Evolutionary conservation across 2,888 invertebrate species (phyloP).

Genomic region (Chloroclystis v-ata): DNA sequence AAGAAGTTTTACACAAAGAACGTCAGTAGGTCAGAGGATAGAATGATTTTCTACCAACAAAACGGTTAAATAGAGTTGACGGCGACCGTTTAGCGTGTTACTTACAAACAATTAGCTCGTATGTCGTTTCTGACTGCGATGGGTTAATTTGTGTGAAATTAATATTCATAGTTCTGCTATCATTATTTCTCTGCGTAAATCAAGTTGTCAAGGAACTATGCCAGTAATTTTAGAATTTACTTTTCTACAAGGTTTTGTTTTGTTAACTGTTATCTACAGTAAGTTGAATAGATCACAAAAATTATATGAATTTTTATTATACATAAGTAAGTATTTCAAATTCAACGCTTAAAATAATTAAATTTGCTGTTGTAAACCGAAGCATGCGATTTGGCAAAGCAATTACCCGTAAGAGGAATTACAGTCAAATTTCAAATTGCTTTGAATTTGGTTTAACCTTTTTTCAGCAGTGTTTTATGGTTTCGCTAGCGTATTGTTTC

Average conservation of each 20-base stretch:
- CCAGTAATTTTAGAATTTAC: constrained; percentile 3
- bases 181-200: constrained; percentile 35
- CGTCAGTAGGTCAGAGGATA: constrained; percentile 8
- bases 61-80: constrained; percentile 37
- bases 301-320: too few relatives aligned
- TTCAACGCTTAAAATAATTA: neutral
- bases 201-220: constrained; percentile 27
- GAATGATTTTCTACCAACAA: neutral
- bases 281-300: too few relatives aligned
- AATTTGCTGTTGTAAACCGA: neutral
- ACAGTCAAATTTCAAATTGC: constrained; percentile 9
- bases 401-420: constrained; percentile 8
- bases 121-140: constrained; percentile 14
- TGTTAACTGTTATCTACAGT: too few relatives aligned
- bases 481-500: constrained; percentile 5
- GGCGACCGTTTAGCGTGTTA: constrained; percentile 58
- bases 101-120: constrained; percentile 59
- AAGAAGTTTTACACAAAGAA: neutral
- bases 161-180: constrained; percentile 24
- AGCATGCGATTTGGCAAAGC: constrained; percentile 9
- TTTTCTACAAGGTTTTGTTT: neutral
- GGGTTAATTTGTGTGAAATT: constrained; percentile 18
- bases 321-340: too few relatives aligned
- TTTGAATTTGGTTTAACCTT: constrained; percentile 6
- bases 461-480: constrained; percentile 8